Conservation (phyloP, 2,797 vertebrate species). For the Periophthalmus magnuspinnatus region DNA sequence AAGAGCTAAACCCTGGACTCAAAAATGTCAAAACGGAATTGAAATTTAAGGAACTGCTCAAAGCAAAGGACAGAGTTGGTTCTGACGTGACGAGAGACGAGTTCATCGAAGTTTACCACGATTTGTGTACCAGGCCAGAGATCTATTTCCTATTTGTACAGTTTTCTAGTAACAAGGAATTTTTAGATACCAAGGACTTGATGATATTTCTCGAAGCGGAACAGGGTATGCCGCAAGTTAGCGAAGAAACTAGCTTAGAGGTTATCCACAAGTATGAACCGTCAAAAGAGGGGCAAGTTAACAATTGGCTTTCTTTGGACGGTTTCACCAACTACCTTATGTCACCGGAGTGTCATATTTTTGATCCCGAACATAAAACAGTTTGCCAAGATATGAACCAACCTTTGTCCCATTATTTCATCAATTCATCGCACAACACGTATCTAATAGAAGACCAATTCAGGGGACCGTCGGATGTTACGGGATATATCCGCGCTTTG, state of each 20-base stretch:
- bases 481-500: conserved; percentile 94
- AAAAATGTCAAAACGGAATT: conserved; percentile 96
- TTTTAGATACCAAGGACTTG: conserved; percentile 94
- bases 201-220: conserved; percentile 99
- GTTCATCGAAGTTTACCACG: conserved; percentile 97
- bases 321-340: conserved; percentile 97
- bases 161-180: conserved; percentile 99
- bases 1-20: conserved; percentile 91
- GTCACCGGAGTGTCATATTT: conserved; percentile 95
- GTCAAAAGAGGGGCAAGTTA: conserved; percentile 90
- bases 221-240: conserved; percentile 95
- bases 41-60: conserved; percentile 96
- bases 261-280: conserved; percentile 94
- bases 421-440: conserved; percentile 97
- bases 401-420: conserved; percentile 96
- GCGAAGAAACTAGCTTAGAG: conserved; percentile 92
- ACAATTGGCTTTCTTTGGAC: conserved; percentile 93
- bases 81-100: conserved; percentile 89
- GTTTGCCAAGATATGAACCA: conserved; percentile 98
- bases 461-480: conserved; percentile 95
- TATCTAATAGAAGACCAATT: conserved; percentile 99
- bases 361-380: conserved; percentile 96
- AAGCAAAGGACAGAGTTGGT: conserved; percentile 88
- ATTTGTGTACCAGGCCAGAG: conserved; percentile 97
- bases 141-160: conserved; percentile 99